A percentile compares a stretch with the other conserved stretches of the same genome.
Evolutionary conservation across 2,113 vertebrate species (phyloP).

Genomic region (Amblyopsis rosae): DNA sequence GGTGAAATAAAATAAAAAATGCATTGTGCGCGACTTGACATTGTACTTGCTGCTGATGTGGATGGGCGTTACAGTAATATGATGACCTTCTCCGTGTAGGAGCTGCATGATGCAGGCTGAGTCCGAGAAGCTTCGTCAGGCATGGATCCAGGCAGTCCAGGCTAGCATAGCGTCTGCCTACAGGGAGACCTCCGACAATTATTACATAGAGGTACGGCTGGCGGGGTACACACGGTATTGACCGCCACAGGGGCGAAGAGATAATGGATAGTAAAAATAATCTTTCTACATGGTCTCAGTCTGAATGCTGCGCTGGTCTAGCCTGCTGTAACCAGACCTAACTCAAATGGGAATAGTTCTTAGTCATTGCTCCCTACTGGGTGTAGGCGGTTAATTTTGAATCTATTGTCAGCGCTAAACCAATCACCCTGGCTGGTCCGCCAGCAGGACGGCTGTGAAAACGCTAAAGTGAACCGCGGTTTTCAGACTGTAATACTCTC

Average conservation of each 20-base stretch:
- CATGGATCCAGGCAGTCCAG: conserved; percentile 97
- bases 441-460: too few species aligned
- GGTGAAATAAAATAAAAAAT: too few species aligned
- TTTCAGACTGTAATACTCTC: too few species aligned
- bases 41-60: neutral
- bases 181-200: conserved; percentile 83
- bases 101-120: conserved; percentile 98
- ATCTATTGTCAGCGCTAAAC: too few species aligned
- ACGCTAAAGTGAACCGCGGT: too few species aligned
- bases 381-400: too few species aligned
- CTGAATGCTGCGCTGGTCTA: too few species aligned
- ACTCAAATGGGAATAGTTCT: too few species aligned
- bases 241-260: neutral
- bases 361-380: too few species aligned
- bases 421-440: too few species aligned
- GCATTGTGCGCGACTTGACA: neutral
- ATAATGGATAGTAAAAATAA: neutral
- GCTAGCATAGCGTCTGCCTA: conserved; percentile 97
- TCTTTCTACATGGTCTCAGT: neutral
- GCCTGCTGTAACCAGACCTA: too few species aligned
- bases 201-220: conserved; percentile 70
- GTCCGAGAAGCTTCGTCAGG: conserved; percentile 93
- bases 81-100: conserved; percentile 65
- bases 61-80: neutral
- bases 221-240: too few species aligned